A percentile compares a stretch with the other conserved stretches of the same genome.
Evolutionary conservation across 2,797 vertebrate genomes (phyloP).

Genomic region (Enteromius mattozi): DNA sequence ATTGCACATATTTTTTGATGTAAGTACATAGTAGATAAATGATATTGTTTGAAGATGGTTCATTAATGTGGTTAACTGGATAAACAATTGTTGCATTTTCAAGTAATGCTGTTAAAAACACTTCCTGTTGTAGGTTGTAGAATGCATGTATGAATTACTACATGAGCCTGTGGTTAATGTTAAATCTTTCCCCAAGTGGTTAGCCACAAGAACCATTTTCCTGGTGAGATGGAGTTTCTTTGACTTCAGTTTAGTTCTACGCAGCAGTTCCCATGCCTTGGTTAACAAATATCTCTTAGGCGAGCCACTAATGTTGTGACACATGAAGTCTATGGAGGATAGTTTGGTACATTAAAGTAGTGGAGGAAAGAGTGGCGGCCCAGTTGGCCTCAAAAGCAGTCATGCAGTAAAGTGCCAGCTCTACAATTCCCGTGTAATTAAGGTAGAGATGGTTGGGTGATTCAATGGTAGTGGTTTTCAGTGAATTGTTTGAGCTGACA

Average conservation of each 20-base stretch:
- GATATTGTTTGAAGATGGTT: background rate
- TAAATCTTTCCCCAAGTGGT: constrained; percentile 63
- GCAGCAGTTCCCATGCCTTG: constrained; percentile 63
- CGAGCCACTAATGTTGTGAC: constrained; percentile 53
- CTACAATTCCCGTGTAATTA: constrained; percentile 55
- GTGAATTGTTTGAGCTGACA: constrained; percentile 26
- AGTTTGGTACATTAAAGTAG: constrained; percentile 42
- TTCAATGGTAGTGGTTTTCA: constrained; percentile 40
- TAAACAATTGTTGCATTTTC: background rate
- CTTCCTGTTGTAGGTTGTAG: constrained; percentile 46
- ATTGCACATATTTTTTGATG: too few species aligned
- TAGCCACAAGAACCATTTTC: constrained; percentile 56
- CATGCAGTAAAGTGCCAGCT: constrained; percentile 48
- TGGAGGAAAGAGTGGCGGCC: constrained; percentile 46
- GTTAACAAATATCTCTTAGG: constrained; percentile 60
- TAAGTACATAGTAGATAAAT: background rate
- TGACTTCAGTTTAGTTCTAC: constrained; percentile 27
- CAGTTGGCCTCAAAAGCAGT: constrained; percentile 41
- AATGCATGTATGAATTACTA: constrained; percentile 62
- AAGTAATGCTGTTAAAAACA: background rate
- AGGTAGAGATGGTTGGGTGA: constrained; percentile 48
- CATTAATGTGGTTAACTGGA: background rate
- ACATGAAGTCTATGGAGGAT: constrained; percentile 44
- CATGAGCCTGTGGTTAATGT: constrained; percentile 66
- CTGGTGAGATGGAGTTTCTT: constrained; percentile 31